These are phyloP conservation scores for Zaprionus inermis DNA, from an alignment of 1,140 invertebrate genomes.

Conservation along the genomic window DNA sequence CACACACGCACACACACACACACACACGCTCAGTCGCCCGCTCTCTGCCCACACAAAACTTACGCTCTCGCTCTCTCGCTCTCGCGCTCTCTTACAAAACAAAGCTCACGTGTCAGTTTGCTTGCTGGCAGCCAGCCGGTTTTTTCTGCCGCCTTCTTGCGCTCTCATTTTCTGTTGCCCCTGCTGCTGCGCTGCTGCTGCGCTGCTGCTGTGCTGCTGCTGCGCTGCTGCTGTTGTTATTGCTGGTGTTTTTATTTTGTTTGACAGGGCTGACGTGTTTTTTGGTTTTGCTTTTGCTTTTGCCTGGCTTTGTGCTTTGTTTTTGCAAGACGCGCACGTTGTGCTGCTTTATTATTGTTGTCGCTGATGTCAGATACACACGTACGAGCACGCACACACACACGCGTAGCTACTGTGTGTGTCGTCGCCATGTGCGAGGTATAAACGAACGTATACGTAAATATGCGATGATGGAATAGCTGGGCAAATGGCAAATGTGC, in stretches of 20 bases:
- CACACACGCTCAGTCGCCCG: neutral
- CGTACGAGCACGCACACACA: constrained; percentile 24
- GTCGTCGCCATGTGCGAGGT: constrained; percentile 11
- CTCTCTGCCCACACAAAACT: constrained; percentile 9
- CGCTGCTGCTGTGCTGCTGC: constrained; percentile 7
- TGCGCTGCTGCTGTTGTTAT: neutral
- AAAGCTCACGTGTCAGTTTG: constrained; percentile 57
- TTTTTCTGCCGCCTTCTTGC: constrained; percentile 11
- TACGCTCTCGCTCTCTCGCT: constrained; percentile 9
- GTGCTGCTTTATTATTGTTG: constrained; percentile 76
- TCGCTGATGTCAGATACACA: constrained; percentile 72
- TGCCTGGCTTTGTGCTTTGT: constrained; percentile 45
- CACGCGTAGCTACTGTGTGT: neutral
- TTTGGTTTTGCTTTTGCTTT: constrained; percentile 57
- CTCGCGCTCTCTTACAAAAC: constrained; percentile 6
- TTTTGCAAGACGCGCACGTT: constrained; percentile 58
- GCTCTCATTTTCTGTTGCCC: constrained; percentile 11
- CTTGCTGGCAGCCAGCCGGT: constrained; percentile 53
- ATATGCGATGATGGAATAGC: constrained; percentile 32
- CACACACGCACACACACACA: neutral
- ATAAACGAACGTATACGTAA: neutral
- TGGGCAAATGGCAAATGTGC: constrained; percentile 40
- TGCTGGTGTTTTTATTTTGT: constrained; percentile 34
- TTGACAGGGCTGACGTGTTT: constrained; percentile 61
- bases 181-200: too few relatives aligned